phyloP scores from a whole-genome alignment of 2,797 vertebrate species.

The Phoeniculus purpureus region DNA sequence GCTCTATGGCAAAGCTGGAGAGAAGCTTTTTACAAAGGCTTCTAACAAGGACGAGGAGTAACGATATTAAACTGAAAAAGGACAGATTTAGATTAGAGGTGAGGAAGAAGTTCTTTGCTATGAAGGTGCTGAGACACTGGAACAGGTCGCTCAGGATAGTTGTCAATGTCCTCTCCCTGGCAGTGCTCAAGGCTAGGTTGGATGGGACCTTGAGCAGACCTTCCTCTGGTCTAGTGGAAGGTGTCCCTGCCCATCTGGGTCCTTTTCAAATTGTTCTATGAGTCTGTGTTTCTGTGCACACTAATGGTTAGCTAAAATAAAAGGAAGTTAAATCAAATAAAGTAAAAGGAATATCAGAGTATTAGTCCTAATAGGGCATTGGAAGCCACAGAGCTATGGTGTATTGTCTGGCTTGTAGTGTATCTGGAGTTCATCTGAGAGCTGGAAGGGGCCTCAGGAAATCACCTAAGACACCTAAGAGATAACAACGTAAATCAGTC shows the following conservation, averaged over 20 bases:
- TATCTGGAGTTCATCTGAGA: conserved; percentile 29
- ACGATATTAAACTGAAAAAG: background rate
- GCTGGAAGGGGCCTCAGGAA: conserved; percentile 2
- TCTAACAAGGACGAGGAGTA: too few relatives aligned
- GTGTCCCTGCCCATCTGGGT: background rate
- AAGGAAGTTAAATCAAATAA: background rate
- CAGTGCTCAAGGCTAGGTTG: too few relatives aligned
- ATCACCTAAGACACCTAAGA: background rate
- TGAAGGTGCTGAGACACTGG: background rate
- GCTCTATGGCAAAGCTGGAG: background rate
- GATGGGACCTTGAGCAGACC: background rate
- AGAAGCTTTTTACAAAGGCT: background rate
- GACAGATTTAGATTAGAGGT: too few relatives aligned
- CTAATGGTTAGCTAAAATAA: background rate
- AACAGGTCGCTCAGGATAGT: background rate
- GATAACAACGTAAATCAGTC: conserved; percentile 41
- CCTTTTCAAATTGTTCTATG: background rate
- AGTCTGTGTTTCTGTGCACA: background rate
- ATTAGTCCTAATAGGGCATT: background rate
- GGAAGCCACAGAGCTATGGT: background rate
- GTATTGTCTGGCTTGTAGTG: background rate
- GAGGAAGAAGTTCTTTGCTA: background rate
- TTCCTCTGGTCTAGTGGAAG: background rate
- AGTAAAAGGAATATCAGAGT: background rate
- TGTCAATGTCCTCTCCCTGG: too few relatives aligned